These are phyloP conservation scores for Anoura caudifer DNA, from an alignment of 2,113 vertebrate species.

Conservation along the genomic window DNA sequence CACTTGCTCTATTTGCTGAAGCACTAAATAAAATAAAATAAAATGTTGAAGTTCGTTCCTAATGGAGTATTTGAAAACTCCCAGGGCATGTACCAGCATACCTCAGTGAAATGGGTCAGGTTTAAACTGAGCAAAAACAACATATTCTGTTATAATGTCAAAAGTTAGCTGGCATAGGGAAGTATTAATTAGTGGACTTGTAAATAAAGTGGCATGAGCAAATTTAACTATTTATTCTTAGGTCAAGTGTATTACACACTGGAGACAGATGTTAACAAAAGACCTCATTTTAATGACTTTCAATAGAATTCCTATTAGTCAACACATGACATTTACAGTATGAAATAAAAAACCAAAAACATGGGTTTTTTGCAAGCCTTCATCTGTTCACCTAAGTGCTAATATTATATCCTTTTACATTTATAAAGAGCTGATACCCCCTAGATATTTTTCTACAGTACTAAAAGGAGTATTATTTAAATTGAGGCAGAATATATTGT, in stretches of 20 bases:
- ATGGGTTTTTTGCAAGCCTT: neutral
- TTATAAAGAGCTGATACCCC: neutral
- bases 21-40: constrained; percentile 6
- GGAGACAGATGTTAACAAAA: neutral
- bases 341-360: neutral
- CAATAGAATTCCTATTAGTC: neutral
- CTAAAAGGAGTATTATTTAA: neutral
- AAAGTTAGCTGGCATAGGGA: neutral
- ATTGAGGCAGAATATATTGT: neutral
- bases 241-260: neutral
- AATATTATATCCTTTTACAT: neutral
- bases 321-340: neutral
- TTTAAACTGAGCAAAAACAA: constrained; percentile 41
- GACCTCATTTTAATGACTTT: neutral
- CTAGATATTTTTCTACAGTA: neutral
- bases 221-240: constrained; percentile 46
- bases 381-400: neutral
- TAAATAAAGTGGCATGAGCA: neutral
- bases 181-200: neutral
- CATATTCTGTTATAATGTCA: neutral
- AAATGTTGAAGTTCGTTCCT: constrained; percentile 13
- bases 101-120: neutral
- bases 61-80: constrained; percentile 42
- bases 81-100: constrained; percentile 41
- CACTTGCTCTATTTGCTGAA: constrained; percentile 67